Percentiles rank a stretch among this genome's conserved stretches.
Conservation (phyloP, 2,113 vertebrate species). For the Eleginops maclovinus region DNA sequence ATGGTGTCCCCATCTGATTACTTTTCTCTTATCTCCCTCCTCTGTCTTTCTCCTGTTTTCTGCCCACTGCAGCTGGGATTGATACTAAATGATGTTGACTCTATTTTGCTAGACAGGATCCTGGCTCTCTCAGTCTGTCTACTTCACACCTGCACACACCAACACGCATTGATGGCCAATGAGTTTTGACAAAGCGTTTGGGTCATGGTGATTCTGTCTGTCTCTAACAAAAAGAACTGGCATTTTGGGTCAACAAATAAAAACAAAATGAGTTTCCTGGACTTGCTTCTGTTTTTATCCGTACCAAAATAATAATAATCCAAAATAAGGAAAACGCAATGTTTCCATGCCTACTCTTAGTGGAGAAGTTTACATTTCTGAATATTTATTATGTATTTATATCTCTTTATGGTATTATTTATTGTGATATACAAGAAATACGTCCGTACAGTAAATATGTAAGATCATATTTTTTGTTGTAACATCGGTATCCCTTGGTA, state of each 20-base stretch:
- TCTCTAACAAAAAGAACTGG: slow-evolving; percentile 19
- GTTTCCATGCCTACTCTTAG: not conserved
- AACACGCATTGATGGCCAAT: not conserved
- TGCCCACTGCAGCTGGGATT: slow-evolving; percentile 11
- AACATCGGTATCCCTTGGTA: too few relatives aligned
- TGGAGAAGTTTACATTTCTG: not conserved
- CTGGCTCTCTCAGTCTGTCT: slow-evolving; percentile 1
- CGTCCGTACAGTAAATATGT: too few relatives aligned
- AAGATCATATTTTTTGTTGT: too few relatives aligned
- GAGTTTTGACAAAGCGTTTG: slow-evolving; percentile 15
- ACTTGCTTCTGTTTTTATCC: too few relatives aligned
- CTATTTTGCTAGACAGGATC: slow-evolving; percentile 15
- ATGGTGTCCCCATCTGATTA: slow-evolving; percentile 24
- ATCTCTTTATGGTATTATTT: not conserved
- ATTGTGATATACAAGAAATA: not conserved
- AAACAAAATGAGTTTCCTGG: too few relatives aligned
- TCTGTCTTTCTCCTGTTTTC: not conserved
- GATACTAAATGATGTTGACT: slow-evolving; percentile 13
- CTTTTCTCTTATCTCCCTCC: slow-evolving; percentile 19
- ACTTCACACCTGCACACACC: slow-evolving; percentile 18
- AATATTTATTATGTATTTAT: not conserved
- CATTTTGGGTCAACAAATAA: slow-evolving; percentile 27
- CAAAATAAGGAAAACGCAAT: not conserved
- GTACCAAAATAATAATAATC: too few relatives aligned
- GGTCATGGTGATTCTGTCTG: slow-evolving; percentile 1